phyloP scores from a whole-genome alignment of 2,113 vertebrate species.

The Xenopus tropicalis region DNA sequence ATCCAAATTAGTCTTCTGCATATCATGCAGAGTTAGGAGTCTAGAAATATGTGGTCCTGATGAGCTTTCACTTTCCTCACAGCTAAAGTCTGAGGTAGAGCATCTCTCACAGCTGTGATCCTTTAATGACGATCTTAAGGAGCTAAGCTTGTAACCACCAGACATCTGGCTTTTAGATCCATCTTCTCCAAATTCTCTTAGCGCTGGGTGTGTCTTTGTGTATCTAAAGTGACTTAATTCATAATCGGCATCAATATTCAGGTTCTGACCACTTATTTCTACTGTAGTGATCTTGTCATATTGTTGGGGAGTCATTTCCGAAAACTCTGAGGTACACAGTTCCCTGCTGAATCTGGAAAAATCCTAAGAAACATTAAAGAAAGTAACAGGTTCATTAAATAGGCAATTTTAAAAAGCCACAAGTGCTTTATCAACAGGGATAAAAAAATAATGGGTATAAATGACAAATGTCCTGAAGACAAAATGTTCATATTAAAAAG shows the following conservation, averaged over 20 bases:
- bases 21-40: neutral
- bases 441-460: too few species aligned
- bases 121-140: neutral
- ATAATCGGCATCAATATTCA: neutral
- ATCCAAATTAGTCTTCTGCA: neutral
- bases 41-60: neutral
- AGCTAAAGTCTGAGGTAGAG: constrained; percentile 9
- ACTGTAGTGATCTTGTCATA: neutral
- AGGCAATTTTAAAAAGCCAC: too few species aligned
- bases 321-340: neutral
- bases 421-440: too few species aligned
- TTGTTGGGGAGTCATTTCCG: neutral
- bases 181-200: neutral
- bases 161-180: neutral
- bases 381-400: too few species aligned
- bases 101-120: constrained; percentile 13
- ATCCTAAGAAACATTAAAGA: neutral
- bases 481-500: too few species aligned
- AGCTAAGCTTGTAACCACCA: neutral
- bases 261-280: neutral
- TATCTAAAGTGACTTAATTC: neutral
- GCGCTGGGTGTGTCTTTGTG: constrained; percentile 1
- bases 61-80: neutral
- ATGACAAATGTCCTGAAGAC: too few species aligned
- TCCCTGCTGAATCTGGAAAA: neutral